A percentile compares a stretch with the other conserved stretches of the same genome.
phyloP scores from a whole-genome alignment of 2,113 vertebrate genomes.

The Poeciliopsis prolifica region DNA sequence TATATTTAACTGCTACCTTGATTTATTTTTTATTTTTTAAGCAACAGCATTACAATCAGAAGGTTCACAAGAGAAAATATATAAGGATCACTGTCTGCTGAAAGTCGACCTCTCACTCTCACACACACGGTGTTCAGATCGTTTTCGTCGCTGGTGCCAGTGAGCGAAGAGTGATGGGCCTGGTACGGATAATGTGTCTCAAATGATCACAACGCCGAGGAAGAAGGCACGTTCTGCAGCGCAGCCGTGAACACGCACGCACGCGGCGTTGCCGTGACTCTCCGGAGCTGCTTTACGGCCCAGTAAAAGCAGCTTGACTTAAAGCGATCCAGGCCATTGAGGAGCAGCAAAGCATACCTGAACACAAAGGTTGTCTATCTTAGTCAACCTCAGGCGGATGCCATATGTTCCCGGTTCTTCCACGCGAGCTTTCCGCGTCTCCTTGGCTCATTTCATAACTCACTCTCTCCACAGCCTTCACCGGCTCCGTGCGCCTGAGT shows the following conservation, averaged over 20 bases:
- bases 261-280: conserved; percentile 17
- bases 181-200: conserved; percentile 34
- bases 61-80: too few relatives aligned
- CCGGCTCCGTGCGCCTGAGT: conserved; percentile 29
- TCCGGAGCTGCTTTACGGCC: conserved; percentile 40
- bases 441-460: conserved; percentile 18
- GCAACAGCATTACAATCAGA: too few relatives aligned
- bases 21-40: too few relatives aligned
- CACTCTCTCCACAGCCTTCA: conserved; percentile 41
- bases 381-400: conserved; percentile 44
- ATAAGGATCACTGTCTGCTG: background rate
- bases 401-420: conserved; percentile 46
- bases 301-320: conserved; percentile 40
- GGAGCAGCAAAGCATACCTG: conserved; percentile 50
- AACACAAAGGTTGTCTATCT: conserved; percentile 56
- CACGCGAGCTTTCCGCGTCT: conserved; percentile 3
- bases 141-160: conserved; percentile 48
- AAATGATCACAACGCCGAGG: conserved; percentile 21
- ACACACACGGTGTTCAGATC: background rate
- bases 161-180: conserved; percentile 7
- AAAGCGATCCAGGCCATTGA: conserved; percentile 54
- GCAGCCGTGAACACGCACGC: conserved; percentile 49
- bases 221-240: conserved; percentile 20
- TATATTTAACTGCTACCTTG: too few relatives aligned
- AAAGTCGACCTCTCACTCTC: background rate